Evolutionary conservation across 92 coral and sea anemone species (phyloP).

Genomic region (Muricea muricata): DNA sequence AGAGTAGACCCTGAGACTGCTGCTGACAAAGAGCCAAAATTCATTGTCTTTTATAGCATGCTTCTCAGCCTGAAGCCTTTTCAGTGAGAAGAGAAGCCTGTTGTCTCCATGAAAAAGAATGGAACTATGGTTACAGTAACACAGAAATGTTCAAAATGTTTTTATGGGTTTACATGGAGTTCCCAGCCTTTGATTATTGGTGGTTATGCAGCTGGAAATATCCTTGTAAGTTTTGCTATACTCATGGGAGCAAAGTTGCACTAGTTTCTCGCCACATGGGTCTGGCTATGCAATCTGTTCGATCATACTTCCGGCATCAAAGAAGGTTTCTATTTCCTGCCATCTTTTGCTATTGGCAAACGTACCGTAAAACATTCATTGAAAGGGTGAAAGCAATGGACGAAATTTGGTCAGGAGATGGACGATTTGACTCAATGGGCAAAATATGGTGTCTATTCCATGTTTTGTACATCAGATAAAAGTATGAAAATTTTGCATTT

Average conservation of each 20-base stretch:
- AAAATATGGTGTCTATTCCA: conserved; percentile 12
- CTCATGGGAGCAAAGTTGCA: conserved; percentile 4
- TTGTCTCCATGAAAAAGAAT: conserved; percentile 37
- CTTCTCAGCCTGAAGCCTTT: conserved; percentile 47
- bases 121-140: conserved; percentile 67
- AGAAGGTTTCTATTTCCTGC: conserved; percentile 20
- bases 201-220: conserved; percentile 30
- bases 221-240: conserved; percentile 33
- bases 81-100: conserved; percentile 61
- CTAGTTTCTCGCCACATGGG: conserved; percentile 44
- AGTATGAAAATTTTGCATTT: conserved; percentile 48
- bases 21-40: background rate
- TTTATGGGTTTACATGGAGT: conserved; percentile 30
- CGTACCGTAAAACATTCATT: conserved; percentile 32
- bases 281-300: background rate
- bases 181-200: conserved; percentile 36
- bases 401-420: conserved; percentile 40
- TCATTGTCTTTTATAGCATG: background rate
- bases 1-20: background rate
- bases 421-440: conserved; percentile 1
- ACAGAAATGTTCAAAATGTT: conserved; percentile 43
- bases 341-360: conserved; percentile 14
- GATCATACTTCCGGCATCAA: conserved; percentile 42
- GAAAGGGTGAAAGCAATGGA: conserved; percentile 23
- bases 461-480: conserved; percentile 35